Conservation (phyloP, 2,888 invertebrate species). For the Latrodectus hesperus region DNA sequence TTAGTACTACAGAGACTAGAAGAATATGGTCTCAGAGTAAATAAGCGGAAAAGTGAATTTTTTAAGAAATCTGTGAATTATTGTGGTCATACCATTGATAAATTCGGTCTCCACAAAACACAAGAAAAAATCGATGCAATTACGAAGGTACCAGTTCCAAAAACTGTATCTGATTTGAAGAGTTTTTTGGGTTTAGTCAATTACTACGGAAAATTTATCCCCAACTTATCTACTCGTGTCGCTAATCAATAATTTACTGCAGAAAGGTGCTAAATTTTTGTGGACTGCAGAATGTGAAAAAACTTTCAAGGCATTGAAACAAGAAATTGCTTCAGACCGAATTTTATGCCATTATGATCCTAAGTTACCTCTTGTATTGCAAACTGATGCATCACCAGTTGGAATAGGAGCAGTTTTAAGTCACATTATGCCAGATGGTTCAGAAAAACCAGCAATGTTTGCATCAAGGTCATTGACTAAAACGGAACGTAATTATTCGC, state of each 20-base stretch:
- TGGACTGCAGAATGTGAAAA: constrained; percentile 32
- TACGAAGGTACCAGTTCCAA: constrained; percentile 50
- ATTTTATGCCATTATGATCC: constrained; percentile 71
- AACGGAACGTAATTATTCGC: constrained; percentile 73
- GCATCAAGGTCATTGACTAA: constrained; percentile 73
- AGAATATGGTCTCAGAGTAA: too few species aligned
- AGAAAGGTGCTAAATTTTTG: constrained; percentile 26
- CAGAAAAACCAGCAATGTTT: constrained; percentile 75
- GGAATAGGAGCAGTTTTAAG: constrained; percentile 74
- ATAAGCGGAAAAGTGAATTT: too few species aligned
- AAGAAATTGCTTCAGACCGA: constrained; percentile 42
- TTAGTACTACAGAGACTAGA: too few species aligned
- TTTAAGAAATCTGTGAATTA: too few species aligned
- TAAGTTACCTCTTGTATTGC: constrained; percentile 71
- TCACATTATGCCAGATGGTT: constrained; percentile 73
- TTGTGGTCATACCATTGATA: constrained; percentile 30
- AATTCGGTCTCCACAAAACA: constrained; percentile 47
- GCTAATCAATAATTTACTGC: constrained; percentile 42
- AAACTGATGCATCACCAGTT: constrained; percentile 73
- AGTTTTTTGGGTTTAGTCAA: constrained; percentile 50
- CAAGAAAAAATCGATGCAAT: constrained; percentile 49
- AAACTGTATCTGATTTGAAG: constrained; percentile 51
- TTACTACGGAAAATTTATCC: constrained; percentile 50
- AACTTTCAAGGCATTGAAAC: constrained; percentile 30
- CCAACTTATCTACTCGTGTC: constrained; percentile 46